Conservation (phyloP, 30 jellyfish, hydroid and myxozoan genomes). For the Aurelia coerulea region DNA sequence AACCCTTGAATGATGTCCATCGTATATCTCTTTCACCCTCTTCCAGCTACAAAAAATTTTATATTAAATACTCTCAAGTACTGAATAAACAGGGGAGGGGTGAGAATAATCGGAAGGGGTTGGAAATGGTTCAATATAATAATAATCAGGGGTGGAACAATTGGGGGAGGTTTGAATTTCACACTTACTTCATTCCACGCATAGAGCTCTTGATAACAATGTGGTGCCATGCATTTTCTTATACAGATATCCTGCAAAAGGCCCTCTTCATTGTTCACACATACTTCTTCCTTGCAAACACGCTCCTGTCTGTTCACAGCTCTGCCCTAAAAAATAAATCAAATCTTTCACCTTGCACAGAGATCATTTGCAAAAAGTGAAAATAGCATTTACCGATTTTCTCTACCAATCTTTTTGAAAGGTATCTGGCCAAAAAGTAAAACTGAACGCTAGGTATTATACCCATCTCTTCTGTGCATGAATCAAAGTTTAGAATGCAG, state of each 20-base stretch:
- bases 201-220: constrained; percentile 84
- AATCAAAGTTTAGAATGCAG: neutral
- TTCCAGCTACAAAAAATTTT: constrained; percentile 66
- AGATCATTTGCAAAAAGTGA: neutral
- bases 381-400: no score
- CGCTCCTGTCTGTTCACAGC: constrained; percentile 72
- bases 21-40: constrained; percentile 93
- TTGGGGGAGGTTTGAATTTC: neutral
- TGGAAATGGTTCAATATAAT: no score
- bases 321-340: constrained; percentile 24
- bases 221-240: constrained; percentile 83
- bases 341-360: neutral
- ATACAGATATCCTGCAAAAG: constrained; percentile 62
- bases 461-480: neutral
- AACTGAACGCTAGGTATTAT: no score
- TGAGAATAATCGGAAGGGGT: no score
- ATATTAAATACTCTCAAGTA: no score
- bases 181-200: constrained; percentile 90
- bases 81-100: no score
- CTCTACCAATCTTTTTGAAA: no score
- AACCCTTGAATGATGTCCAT: constrained; percentile 89
- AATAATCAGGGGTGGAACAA: no score
- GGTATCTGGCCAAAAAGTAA: no score
- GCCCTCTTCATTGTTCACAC: constrained; percentile 28
- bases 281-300: constrained; percentile 46